Base-by-base conservation (phyloP, 2,888 invertebrate species). In the Willowsia nigromaculata region DNA sequence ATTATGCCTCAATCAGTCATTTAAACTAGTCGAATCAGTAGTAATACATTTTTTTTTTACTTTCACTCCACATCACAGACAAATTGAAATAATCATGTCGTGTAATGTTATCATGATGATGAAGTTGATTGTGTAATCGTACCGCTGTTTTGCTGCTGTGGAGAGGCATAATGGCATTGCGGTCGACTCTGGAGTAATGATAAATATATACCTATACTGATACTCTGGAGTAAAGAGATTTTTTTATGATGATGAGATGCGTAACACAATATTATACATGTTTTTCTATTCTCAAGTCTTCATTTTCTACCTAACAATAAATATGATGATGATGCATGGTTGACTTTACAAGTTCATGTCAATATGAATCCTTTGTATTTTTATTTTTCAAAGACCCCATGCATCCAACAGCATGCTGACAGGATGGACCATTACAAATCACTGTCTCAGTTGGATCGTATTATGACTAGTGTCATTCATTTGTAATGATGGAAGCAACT, bases 291-390 rank as follows among this genome's bases (percentile, higher is more conserved):
- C 22, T 85, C n/a, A n/a, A n/a, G n/a, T n/a, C n/a, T n/a, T n/a
- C n/a, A n/a, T n/a, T n/a, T n/a, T 47, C 9, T 30, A 59, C 13
- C 50, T 76, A 30, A 30, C 50, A 65, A 85, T 83, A n/a, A 62
- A 37, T 33, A 43, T 76, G 43, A 50, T 74, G 33, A 65, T 65
- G 56, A 68, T 80, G 81, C 74, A 59, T 88, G 78, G 83, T 85
- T 89, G 82, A 85, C 85, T 85, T 89, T 85, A 89, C 89, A 89
- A 89, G 89, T 89, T 89, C 89, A 89, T 85, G 89, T 89, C 89
- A 89, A 89, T 89, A 89, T 74, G 50, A 43, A 88, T 25, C 18
- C 18, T 76, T 22, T 13, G 40, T 65, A 50, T 71, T 59, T 11
- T 82, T 78, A 25, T 80, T 40, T 43, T 74, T 53, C 33, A 43